Base-by-base conservation (phyloP, 30 jellyfish, hydroid and myxozoan species). In the Hydractinia symbiolongicarpus region DNA sequence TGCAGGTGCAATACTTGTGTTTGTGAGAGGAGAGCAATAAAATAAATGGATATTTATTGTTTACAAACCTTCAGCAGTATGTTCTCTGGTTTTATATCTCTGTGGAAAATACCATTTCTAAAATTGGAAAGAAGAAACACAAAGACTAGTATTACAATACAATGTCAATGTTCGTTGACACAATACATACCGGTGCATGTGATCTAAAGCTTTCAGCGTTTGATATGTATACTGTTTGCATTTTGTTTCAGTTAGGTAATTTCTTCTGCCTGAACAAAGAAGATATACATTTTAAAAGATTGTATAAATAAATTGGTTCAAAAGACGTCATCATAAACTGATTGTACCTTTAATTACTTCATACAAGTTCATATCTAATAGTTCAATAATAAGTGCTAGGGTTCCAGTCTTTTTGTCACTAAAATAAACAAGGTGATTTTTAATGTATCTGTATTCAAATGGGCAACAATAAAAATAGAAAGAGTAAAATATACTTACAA, bases 31-130 rank as follows among this genome's bases (percentile, higher is more conserved):
- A 30, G 44, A 30, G 44, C 2, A 30, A 7, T 58, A 8, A 30
- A 14, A 1, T 56, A 8, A 6, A 30, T 30, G 2, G 44, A 30
- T 30, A 0, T 30, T 30, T 30, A 30, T 0, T 30, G 44, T 30
- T 30, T 13, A n/a, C 78, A 13, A 66, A 89, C 96, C 91, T 89
- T 89, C 15, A 89, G 70, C 8, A 89, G 85, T 77, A 89, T 89
- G 76, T 89, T 89, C 79, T 89, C 96, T 10, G 96, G 96, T 83
- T 89, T 89, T 40, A 89, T 83, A 70, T 89, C 96, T 57, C 96
- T 79, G 69, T 89, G 96, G 60, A 89, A 89, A 75, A 89, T 89
- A 5, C 96, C 96, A 84, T 89, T 89, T 70, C 96, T 89, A 72
- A 13, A 61, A 67, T n/a, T 30, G 44, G 44, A 30, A 30, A 30